Conservation (phyloP, 2,797 vertebrate species). For the Rhadinocentrus ornatus region DNA sequence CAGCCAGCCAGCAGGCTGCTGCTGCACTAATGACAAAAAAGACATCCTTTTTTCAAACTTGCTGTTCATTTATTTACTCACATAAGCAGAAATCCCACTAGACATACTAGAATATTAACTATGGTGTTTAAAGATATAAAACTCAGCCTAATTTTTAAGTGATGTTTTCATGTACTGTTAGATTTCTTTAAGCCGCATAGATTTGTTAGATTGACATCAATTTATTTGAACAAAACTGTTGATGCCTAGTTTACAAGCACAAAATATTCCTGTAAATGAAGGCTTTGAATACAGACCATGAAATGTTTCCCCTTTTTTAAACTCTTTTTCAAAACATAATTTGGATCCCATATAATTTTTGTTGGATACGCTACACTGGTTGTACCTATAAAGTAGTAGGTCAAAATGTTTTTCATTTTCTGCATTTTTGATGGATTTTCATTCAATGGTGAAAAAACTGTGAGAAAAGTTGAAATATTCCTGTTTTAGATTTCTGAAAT, state of each 20-base stretch:
- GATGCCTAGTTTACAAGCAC: background rate
- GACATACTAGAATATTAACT: background rate
- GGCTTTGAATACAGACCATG: background rate
- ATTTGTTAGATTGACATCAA: background rate
- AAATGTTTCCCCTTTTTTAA: background rate
- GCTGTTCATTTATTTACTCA: background rate
- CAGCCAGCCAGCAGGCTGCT: background rate
- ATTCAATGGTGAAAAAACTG: no score
- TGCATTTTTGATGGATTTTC: background rate
- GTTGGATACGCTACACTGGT: background rate
- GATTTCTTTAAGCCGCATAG: background rate
- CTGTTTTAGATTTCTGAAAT: background rate
- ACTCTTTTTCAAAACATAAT: background rate
- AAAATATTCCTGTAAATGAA: background rate
- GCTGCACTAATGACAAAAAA: background rate
- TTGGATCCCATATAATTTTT: background rate
- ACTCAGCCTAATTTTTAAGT: background rate
- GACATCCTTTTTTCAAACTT: background rate
- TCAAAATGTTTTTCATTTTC: background rate
- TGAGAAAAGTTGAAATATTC: background rate
- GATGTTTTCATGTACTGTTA: background rate
- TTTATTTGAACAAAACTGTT: background rate
- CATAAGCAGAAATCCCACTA: background rate
- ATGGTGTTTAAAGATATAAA: background rate
- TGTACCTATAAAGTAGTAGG: background rate